phyloP scores from a whole-genome alignment of 2,113 vertebrate species.

The Oenanthe melanoleuca region DNA sequence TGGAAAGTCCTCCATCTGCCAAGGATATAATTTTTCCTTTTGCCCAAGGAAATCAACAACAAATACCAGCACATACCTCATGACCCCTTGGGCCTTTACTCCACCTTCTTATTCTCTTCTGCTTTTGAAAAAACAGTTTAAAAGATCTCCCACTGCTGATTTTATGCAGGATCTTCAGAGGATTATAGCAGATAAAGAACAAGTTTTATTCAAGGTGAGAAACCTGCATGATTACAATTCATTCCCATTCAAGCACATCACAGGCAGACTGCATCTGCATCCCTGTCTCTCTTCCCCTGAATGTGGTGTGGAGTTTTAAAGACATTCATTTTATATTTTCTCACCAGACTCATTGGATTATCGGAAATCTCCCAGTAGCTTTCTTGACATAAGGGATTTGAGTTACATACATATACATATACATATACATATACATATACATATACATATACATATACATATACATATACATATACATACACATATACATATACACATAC shows the following conservation, averaged over 20 bases:
- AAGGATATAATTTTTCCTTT: neutral
- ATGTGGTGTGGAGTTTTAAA: neutral
- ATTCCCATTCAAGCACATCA: neutral
- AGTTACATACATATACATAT: neutral
- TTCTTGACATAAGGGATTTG: neutral
- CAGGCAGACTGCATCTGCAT: neutral
- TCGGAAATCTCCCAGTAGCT: neutral
- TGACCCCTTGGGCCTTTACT: neutral
- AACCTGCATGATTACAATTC: neutral
- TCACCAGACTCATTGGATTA: neutral
- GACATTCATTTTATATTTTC: neutral
- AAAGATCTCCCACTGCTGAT: neutral
- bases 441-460: neutral
- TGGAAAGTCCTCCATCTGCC: neutral
- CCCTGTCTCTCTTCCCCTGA: neutral
- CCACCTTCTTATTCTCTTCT: neutral
- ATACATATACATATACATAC: too few relatives aligned
- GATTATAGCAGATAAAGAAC: neutral
- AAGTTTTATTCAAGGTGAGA: neutral
- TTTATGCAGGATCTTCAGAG: neutral
- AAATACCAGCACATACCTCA: neutral
- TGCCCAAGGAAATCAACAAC: neutral
- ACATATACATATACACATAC: too few relatives aligned
- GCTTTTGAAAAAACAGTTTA: neutral
- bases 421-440: neutral